Evolutionary conservation across 2,888 invertebrate genomes (phyloP), one percentile per base, ranked within the genome.

Genomic region (Phaedon cochleariae): DNA sequence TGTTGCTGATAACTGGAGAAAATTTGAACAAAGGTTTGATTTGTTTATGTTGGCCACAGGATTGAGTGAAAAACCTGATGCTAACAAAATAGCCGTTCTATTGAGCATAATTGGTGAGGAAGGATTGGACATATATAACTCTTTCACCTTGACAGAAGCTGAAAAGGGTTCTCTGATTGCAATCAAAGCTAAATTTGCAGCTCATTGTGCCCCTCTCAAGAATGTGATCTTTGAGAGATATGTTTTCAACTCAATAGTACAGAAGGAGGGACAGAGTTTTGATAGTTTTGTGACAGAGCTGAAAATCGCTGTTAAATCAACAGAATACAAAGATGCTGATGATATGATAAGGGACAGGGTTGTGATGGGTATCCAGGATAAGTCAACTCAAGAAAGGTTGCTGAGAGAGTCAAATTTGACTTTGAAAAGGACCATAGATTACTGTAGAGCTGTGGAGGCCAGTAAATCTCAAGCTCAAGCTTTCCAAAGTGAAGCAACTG

Each of bases 201-300:
- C 49, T 17, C 64, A 67, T 48, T 67, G 66, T 59, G 37, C 64
- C 18, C 63, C 60, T 20, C 62, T 58, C 31, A 49, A 55, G 53
- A 67, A 69, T 64, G 64, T 67, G 15, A 67, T 66, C 49, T 68
- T 68, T 68, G 65, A 67, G 26, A 48, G 68, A 34, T 67, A 59
- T 59, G 21, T 41, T 9, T 69, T 78, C 60, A 70, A 74, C 49
- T 71, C 64, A 48, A 72, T 75, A 22, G 59, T 64, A 2, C 77
- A 78, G 63, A 68, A 64, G 46, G 72, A 74, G 57, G 72, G 73
- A n/a, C 75, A 77, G 67, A 58, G 48, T 18, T 76, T 78, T 65
- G 76, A 77, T 55, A 64, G 62, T 31, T 79, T 77, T 68, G 52
- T 76, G 34, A 72, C 73, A 2, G 75, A 78, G 37, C 45, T 75